phyloP scores from a whole-genome alignment of 2,888 invertebrate genomes.

The Cacoxenus indagator region DNA sequence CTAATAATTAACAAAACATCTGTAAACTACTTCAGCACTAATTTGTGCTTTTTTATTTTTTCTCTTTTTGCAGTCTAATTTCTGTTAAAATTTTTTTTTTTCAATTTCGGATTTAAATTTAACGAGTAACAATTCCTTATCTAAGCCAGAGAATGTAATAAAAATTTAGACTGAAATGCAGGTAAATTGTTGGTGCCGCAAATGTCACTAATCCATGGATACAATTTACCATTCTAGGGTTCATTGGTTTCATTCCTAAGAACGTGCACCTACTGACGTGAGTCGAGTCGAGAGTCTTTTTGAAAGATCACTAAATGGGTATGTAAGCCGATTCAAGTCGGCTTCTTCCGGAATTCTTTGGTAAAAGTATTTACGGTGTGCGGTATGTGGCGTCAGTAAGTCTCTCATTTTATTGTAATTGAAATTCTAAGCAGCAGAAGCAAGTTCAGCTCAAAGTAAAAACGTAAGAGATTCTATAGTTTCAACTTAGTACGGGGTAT shows the following conservation, averaged over 20 bases:
- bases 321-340: no score
- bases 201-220: constrained; percentile 54
- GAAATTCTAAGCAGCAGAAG: no score
- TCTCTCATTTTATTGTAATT: no score
- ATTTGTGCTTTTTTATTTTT: constrained; percentile 60
- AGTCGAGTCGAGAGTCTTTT: background rate
- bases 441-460: no score
- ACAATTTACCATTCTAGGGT: constrained; percentile 57
- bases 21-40: constrained; percentile 49
- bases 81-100: constrained; percentile 11
- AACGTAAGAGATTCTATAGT: no score
- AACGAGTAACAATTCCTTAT: constrained; percentile 12
- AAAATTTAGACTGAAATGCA: constrained; percentile 28
- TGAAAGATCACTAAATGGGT: background rate
- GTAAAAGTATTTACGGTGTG: no score
- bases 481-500: no score
- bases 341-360: no score
- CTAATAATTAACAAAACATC: constrained; percentile 26
- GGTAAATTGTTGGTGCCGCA: constrained; percentile 51
- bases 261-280: background rate
- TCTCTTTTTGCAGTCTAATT: constrained; percentile 61
- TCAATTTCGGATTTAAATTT: constrained; percentile 1
- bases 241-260: background rate
- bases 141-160: background rate
- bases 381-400: no score